These are phyloP conservation scores for Cyanoderma ruficeps DNA, from an alignment of 2,113 vertebrate species.

Conservation along the genomic window DNA sequence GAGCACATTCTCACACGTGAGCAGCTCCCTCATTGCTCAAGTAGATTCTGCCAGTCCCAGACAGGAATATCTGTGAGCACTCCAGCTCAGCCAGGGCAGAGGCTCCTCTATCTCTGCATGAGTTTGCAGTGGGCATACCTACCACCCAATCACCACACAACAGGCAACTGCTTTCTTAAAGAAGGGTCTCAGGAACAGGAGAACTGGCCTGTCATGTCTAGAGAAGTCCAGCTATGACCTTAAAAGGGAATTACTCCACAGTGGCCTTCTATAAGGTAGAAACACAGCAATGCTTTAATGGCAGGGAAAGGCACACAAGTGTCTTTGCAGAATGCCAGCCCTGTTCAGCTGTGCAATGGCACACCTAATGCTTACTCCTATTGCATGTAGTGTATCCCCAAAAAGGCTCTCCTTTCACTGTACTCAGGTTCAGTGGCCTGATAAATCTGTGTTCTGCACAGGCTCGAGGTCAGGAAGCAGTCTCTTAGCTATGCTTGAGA, in stretches of 20 bases:
- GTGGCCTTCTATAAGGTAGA: not conserved
- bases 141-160: rapidly evolving
- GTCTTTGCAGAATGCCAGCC: not conserved
- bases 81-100: not conserved
- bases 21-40: not conserved
- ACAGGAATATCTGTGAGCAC: not conserved
- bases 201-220: not conserved
- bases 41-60: not conserved
- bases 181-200: not conserved
- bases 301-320: not conserved
- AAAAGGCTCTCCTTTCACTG: not conserved
- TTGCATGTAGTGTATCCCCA: too few relatives aligned
- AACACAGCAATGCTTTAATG: not conserved
- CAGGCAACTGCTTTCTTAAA: not conserved
- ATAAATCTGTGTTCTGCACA: not conserved
- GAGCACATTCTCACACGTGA: not conserved
- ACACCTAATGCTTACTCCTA: not conserved
- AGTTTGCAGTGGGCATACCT: not conserved
- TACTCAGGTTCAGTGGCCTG: not conserved
- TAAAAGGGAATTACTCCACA: not conserved
- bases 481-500: not conserved
- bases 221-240: not conserved
- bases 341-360: not conserved
- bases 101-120: rapidly evolving
- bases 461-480: not conserved